Evolutionary conservation across 1,140 invertebrate genomes (phyloP), one percentile per base, ranked within the genome.

Genomic region (Drosophila kepulauana): DNA sequence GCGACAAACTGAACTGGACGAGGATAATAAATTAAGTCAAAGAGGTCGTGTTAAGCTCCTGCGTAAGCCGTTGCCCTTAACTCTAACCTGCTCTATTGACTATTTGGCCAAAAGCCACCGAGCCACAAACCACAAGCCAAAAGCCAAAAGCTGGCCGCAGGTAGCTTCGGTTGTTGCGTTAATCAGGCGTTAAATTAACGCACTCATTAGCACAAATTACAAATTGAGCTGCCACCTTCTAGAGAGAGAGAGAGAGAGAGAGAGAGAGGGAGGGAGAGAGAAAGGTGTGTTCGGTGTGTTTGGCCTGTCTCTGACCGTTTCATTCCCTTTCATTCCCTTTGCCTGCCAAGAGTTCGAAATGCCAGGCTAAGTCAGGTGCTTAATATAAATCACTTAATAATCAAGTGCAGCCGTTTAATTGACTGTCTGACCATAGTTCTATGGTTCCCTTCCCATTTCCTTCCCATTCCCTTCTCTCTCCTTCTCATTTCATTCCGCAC

Each of bases 141-240:
- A 58, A 20, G 61, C 41, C 45, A 13, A 43, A 65, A 49, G 63
- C 66, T 76, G 70, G 54, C 79, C 84, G 54, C 82, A 82, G 66
- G 58, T 63, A 75, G 11, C 33, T 49, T 6, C 45, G 45, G 43
- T 66, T 56, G 52, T 58, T 58, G 65, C 82, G 84, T 88, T 87
- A 87, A 87, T 87, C 84, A 87, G 84, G 84, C 82, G 80, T 87
- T 87, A 88, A 87, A 87, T 87, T 82, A 88, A 87, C 84, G 85
- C 84, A 88, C 84, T 87, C 84, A 87, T 87, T 87, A 88, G 84
- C 84, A 87, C 84, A 87, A 87, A 87, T 87, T 87, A 88, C 82
- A 79, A 82, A 88, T 88, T 88, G 77, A 87, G 84, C 79, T 76
- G 69, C 51, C 51, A 54, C 25, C 49, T 30, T 4, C 6, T 1